Evolutionary conservation across 1,140 invertebrate species (phyloP).

Genomic region (Capitella teleta): DNA sequence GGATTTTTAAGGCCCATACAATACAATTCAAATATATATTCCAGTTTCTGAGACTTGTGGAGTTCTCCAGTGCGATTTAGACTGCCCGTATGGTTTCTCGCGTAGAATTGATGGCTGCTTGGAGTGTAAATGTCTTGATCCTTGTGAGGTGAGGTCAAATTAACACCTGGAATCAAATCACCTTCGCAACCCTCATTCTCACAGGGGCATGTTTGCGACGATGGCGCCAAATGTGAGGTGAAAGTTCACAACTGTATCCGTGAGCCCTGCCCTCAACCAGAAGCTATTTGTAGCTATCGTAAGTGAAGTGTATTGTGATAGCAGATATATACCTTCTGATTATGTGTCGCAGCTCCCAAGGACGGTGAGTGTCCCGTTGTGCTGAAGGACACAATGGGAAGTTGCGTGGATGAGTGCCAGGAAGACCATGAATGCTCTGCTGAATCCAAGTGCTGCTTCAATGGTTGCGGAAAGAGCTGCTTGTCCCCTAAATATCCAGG

Average conservation of each 20-base stretch:
- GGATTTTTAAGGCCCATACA: not conserved
- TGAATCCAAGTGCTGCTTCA: constrained; percentile 67
- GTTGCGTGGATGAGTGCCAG: constrained; percentile 65
- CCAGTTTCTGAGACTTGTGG: constrained; percentile 17
- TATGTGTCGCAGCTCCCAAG: constrained; percentile 52
- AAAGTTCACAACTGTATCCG: too few relatives aligned
- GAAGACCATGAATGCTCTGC: constrained; percentile 71
- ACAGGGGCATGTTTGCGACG: too few relatives aligned
- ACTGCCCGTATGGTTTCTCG: constrained; percentile 62
- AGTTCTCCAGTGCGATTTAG: constrained; percentile 22
- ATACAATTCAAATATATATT: not conserved
- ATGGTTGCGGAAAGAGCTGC: constrained; percentile 63
- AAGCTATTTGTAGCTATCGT: too few relatives aligned
- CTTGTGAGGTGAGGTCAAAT: constrained; percentile 48
- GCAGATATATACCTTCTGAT: too few relatives aligned
- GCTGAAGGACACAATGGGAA: constrained; percentile 29
- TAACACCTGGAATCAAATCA: too few relatives aligned
- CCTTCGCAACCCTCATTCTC: too few relatives aligned
- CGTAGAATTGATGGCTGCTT: constrained; percentile 58
- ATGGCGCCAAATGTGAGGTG: too few relatives aligned
- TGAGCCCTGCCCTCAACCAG: too few relatives aligned
- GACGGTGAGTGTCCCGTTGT: not conserved
- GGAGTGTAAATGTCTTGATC: constrained; percentile 64
- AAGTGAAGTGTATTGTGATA: too few relatives aligned
- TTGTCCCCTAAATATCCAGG: constrained; percentile 45